These are phyloP conservation scores for Colletes gigas DNA, from an alignment of 1,140 invertebrate species.

Conservation along the genomic window DNA sequence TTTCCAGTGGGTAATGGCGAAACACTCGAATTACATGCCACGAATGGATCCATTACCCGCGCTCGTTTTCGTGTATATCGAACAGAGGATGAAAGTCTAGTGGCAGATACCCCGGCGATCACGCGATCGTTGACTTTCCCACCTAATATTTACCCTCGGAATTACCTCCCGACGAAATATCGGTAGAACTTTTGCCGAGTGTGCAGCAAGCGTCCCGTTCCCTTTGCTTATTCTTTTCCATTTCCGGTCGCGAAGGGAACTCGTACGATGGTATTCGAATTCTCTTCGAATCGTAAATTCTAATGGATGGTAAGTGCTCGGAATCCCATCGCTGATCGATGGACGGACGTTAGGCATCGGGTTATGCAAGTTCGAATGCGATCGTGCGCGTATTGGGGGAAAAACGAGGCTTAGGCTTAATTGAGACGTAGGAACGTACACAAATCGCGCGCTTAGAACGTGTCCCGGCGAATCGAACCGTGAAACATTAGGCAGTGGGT, in stretches of 20 bases:
- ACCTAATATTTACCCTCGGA: slow-evolving; percentile 21
- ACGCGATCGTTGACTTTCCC: slow-evolving; percentile 46
- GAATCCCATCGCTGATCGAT: too few species aligned
- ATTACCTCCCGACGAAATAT: background rate
- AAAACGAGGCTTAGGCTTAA: slow-evolving; percentile 36
- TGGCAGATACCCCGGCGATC: slow-evolving; percentile 29
- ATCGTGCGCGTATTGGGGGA: background rate
- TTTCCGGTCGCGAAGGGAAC: background rate
- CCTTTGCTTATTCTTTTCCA: background rate
- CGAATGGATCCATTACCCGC: slow-evolving; percentile 45
- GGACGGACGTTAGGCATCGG: too few species aligned
- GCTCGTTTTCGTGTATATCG: slow-evolving; percentile 47
- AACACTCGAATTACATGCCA: slow-evolving; percentile 50
- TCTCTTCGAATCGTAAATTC: too few species aligned
- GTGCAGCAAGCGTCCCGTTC: background rate
- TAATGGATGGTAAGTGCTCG: too few species aligned
- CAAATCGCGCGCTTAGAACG: slow-evolving; percentile 27
- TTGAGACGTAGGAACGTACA: slow-evolving; percentile 60
- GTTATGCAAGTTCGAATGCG: too few species aligned
- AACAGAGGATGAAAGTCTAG: slow-evolving; percentile 41
- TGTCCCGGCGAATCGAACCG: slow-evolving; percentile 36
- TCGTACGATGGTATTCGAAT: background rate
- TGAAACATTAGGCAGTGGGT: slow-evolving; percentile 41
- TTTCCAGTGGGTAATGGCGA: slow-evolving; percentile 41
- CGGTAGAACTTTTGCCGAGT: background rate